Percentiles rank a stretch among this genome's conserved stretches.
Conservation (phyloP, 2,113 vertebrate genomes). For the Ciconia maguari region DNA sequence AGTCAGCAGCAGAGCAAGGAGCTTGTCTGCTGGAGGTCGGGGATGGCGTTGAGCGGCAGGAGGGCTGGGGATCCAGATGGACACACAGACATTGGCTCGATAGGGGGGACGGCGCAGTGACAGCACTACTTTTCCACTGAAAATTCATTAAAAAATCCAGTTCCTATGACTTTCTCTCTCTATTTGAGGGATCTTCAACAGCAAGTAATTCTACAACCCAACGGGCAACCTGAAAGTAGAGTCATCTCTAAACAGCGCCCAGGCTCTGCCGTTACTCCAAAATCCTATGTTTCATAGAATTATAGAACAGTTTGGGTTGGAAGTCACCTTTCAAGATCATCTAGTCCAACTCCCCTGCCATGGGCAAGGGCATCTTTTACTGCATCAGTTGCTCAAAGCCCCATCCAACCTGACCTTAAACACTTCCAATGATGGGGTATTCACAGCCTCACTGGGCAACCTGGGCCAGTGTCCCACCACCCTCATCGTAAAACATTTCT, state of each 20-base stretch:
- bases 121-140: not conserved
- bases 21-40: not conserved
- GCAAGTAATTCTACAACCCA: not conserved
- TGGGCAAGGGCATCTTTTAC: not conserved
- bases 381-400: not conserved
- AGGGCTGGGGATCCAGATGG: not conserved
- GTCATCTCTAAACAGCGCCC: not conserved
- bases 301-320: not conserved
- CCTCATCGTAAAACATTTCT: rapidly evolving
- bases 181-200: not conserved
- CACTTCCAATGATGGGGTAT: not conserved
- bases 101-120: rapidly evolving
- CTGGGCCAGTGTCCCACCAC: not conserved
- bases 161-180: not conserved
- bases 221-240: rapidly evolving
- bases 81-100: rapidly evolving
- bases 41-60: not conserved
- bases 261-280: not conserved
- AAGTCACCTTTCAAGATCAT: not conserved
- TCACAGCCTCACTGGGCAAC: not conserved
- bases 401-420: not conserved
- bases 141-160: not conserved
- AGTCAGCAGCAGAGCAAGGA: not conserved
- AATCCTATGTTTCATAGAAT: not conserved
- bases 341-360: rapidly evolving